Conservation (phyloP, 2,113 vertebrate species). For the Cygnus atratus region DNA sequence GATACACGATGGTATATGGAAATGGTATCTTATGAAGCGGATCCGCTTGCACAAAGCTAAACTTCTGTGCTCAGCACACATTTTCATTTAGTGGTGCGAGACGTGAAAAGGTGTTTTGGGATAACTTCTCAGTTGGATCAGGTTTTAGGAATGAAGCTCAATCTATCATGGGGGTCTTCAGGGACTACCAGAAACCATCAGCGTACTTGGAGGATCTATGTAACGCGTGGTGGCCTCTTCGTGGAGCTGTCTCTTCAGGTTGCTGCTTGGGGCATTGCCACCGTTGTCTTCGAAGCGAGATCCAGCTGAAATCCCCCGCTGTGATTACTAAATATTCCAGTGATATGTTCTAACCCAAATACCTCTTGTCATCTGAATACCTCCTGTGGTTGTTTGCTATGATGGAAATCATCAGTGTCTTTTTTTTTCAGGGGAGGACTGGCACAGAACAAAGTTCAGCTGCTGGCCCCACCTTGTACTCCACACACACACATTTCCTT, state of each 20-base stretch:
- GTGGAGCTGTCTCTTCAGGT: not conserved
- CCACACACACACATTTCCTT: rapidly evolving
- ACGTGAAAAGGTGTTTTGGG: not conserved
- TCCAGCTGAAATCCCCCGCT: not conserved
- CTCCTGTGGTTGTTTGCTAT: not conserved
- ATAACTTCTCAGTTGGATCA: not conserved
- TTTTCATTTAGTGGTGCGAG: not conserved
- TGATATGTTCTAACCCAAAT: not conserved
- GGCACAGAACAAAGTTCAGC: not conserved
- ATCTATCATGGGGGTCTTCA: not conserved
- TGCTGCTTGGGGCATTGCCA: not conserved
- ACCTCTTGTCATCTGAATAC: not conserved
- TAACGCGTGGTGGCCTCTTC: not conserved
- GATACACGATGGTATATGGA: rapidly evolving
- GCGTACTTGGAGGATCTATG: not conserved
- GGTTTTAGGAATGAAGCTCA: not conserved
- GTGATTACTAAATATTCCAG: not conserved
- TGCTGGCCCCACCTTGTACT: not conserved
- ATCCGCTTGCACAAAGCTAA: not conserved
- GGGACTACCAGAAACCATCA: not conserved
- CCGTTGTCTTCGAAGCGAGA: not conserved
- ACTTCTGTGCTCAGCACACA: not conserved
- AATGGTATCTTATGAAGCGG: not conserved
- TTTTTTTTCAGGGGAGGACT: not conserved
- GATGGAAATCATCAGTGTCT: not conserved